phyloP scores from a whole-genome alignment of 2,113 vertebrate genomes.

The Fulica atra region DNA sequence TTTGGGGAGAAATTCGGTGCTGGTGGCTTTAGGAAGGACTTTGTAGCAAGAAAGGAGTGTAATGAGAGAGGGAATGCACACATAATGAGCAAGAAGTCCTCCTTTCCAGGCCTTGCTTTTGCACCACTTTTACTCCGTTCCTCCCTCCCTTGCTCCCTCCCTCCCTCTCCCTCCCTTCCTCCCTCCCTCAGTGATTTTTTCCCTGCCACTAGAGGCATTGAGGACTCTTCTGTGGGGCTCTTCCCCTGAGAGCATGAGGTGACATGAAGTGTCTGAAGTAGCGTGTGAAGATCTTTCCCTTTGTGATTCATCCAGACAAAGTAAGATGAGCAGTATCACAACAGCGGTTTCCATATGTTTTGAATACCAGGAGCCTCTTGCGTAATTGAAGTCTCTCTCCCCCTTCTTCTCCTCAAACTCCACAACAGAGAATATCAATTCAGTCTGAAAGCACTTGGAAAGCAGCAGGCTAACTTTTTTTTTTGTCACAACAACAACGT shows the following conservation, averaged over 20 bases:
- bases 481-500: background rate
- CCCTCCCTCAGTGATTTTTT: background rate
- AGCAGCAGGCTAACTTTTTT: background rate
- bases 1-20: background rate
- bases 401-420: background rate
- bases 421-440: background rate
- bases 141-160: background rate
- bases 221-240: background rate
- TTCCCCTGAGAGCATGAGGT: background rate
- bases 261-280: background rate
- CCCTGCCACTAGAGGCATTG: background rate
- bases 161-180: background rate
- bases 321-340: background rate
- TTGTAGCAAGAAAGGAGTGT: background rate
- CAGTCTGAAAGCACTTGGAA: background rate
- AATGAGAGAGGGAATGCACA: background rate
- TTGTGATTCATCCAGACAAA: background rate
- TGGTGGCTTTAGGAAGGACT: background rate
- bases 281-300: background rate
- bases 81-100: background rate
- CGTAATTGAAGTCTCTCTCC: background rate
- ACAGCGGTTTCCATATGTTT: background rate
- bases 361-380: background rate
- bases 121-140: background rate
- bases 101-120: background rate